Evolutionary conservation across 2,797 vertebrate species (phyloP), one percentile per base, ranked within the genome.

Genomic region (Pteronotus mesoamericanus): DNA sequence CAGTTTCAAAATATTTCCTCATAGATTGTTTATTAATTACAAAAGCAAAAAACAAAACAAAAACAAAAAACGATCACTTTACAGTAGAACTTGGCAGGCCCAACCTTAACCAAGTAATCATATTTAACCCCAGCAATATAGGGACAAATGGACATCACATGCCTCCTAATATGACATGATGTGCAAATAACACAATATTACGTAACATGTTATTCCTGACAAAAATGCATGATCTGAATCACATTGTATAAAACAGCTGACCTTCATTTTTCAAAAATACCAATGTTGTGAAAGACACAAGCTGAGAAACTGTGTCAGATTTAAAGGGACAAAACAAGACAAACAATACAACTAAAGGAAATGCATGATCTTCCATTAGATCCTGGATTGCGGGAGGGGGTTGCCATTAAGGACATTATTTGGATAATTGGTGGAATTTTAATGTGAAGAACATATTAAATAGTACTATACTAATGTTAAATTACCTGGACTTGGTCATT

Each of bases 1-100:
- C 39, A n/a, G 42, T 69, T 95, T 92, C 19, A 80, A 51, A 86
- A 34, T 93, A 64, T 75, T 29, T 69, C 42, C 69, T 32, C 84
- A 86, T 5, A 87, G 29, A 94, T 42, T 37, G 82, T 57, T 69
- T 51, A 83, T 61, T 34, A 90, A 90, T 57, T 89, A 74, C n/a
- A 82, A 91, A 94, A 57, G 34, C 37, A 83, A 91, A 89, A 77
- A n/a, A n/a, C n/a, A n/a, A n/a, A n/a, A n/a, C n/a, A n/a, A n/a
- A 42, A n/a, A 64, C 1, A 2, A n/a, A 61, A 61, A 37, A 44
- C 22, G 26, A 12, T 83, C 51, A 83, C 37, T 87, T 88, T 78
- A 71, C 19, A 71, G 1, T 26, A 34, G 46, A 55, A 91, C 15
- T 64, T 64, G 48, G 39, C 34, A 78, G 46, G 39, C 21, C 4